phyloP scores from a whole-genome alignment of 2,797 vertebrate genomes.

The Coranthus polyacanthus region DNA sequence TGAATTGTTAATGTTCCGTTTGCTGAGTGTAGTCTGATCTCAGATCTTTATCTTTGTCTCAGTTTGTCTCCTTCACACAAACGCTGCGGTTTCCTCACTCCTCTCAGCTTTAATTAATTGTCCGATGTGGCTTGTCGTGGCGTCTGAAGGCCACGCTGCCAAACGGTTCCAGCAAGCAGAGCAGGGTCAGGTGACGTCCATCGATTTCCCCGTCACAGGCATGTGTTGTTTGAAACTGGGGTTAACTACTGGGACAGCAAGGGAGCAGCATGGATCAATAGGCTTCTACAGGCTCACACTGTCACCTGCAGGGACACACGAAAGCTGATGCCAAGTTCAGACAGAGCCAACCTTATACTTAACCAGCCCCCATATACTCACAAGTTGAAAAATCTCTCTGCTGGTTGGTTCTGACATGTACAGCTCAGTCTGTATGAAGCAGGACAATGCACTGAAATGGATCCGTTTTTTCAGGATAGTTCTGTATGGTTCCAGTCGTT shows the following conservation, averaged over 20 bases:
- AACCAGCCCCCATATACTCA: background rate
- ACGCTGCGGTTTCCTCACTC: constrained; percentile 18
- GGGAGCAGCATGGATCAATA: constrained; percentile 58
- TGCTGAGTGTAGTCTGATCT: background rate
- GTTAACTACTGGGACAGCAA: constrained; percentile 62
- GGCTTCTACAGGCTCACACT: constrained; percentile 6
- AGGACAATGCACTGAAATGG: background rate
- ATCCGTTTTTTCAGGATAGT: background rate
- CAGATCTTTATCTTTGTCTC: constrained; percentile 22
- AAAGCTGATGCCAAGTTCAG: background rate
- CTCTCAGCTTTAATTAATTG: constrained; percentile 38
- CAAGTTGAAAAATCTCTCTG: background rate
- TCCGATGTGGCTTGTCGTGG: constrained; percentile 12
- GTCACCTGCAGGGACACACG: constrained; percentile 39
- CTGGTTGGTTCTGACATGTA: background rate
- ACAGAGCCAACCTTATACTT: background rate
- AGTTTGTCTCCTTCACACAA: background rate
- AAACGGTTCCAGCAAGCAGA: constrained; percentile 9
- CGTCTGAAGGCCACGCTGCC: constrained; percentile 18
- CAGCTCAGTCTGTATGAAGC: background rate
- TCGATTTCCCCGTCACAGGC: constrained; percentile 53
- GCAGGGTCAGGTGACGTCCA: constrained; percentile 38
- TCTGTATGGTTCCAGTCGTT: background rate
- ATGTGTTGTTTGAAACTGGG: constrained; percentile 55
- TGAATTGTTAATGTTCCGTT: background rate